Conservation (phyloP, 2,888 invertebrate genomes). For the Cryptocephalus moraei region DNA sequence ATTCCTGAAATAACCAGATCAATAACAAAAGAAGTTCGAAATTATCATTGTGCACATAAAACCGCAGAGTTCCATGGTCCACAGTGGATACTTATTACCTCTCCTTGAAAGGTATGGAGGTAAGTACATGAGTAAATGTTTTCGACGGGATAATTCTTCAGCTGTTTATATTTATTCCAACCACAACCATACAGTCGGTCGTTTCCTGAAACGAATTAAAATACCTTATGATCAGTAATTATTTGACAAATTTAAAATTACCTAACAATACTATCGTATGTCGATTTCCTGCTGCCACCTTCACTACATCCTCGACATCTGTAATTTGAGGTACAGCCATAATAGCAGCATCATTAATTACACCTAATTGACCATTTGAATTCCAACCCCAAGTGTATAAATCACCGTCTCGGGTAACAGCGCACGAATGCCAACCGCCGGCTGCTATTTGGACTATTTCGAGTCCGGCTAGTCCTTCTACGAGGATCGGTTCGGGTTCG, state of each 20-base stretch:
- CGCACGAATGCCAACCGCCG: slow-evolving; percentile 82
- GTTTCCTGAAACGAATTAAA: slow-evolving; percentile 41
- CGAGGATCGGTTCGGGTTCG: slow-evolving; percentile 49
- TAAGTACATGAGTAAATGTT: slow-evolving; percentile 24
- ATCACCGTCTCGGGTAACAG: slow-evolving; percentile 69
- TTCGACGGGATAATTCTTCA: slow-evolving; percentile 43
- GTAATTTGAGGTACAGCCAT: slow-evolving; percentile 42
- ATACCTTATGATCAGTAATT: neutral
- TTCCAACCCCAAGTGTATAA: slow-evolving; percentile 91
- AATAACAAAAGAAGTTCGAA: too few species aligned
- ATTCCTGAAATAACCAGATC: neutral
- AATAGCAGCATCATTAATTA: slow-evolving; percentile 31
- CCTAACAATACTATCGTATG: slow-evolving; percentile 62
- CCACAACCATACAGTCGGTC: slow-evolving; percentile 65
- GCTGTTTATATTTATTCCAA: slow-evolving; percentile 73
- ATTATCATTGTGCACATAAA: slow-evolving; percentile 16
- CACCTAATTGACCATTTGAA: slow-evolving; percentile 74
- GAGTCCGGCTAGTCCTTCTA: slow-evolving; percentile 69
- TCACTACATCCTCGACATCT: slow-evolving; percentile 37
- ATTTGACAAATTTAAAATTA: slow-evolving; percentile 21
- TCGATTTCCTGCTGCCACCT: slow-evolving; percentile 63
- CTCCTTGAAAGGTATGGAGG: slow-evolving; percentile 22
- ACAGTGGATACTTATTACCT: slow-evolving; percentile 31
- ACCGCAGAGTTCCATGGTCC: slow-evolving; percentile 42
- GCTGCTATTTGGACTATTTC: slow-evolving; percentile 60